Conservation (phyloP, 2,888 invertebrate species). For the Lasiommata megera region DNA sequence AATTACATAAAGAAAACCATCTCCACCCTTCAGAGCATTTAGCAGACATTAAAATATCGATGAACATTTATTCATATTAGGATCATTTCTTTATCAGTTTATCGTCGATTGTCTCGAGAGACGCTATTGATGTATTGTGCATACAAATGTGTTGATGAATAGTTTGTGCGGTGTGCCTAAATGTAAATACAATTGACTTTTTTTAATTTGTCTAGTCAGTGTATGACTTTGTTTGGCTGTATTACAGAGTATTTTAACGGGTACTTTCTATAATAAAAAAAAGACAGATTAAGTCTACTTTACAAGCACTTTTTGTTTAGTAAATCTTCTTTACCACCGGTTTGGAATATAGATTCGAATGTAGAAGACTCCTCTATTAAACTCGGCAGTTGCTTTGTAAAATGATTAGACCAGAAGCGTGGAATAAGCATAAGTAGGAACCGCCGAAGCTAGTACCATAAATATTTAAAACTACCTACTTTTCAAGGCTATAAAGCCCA, state of each 20-base stretch:
- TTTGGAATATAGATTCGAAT: no score
- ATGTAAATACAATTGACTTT: slow-evolving; percentile 72
- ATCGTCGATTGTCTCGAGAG: slow-evolving; percentile 69
- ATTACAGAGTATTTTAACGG: slow-evolving; percentile 37
- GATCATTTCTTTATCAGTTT: slow-evolving; percentile 77
- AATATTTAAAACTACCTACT: no score
- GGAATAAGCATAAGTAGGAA: no score
- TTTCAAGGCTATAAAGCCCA: no score
- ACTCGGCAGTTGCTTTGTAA: no score
- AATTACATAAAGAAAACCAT: slow-evolving; percentile 30
- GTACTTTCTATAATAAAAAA: slow-evolving; percentile 36
- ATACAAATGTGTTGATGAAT: slow-evolving; percentile 63
- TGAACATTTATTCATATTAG: slow-evolving; percentile 79
- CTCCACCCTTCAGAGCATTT: slow-evolving; percentile 42
- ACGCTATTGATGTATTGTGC: slow-evolving; percentile 56
- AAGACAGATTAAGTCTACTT: no score
- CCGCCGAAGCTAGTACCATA: no score
- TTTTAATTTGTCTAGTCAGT: slow-evolving; percentile 17
- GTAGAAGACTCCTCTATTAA: no score
- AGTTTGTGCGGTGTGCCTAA: slow-evolving; percentile 51
- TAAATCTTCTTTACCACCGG: no score
- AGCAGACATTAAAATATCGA: slow-evolving; percentile 70
- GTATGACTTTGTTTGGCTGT: slow-evolving; percentile 26
- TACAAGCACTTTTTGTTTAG: no score
- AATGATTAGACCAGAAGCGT: no score